A percentile compares a stretch with the other conserved stretches of the same genome.
Evolutionary conservation across 2,113 vertebrate species (phyloP).

Genomic region (Amblyopsis rosae): DNA sequence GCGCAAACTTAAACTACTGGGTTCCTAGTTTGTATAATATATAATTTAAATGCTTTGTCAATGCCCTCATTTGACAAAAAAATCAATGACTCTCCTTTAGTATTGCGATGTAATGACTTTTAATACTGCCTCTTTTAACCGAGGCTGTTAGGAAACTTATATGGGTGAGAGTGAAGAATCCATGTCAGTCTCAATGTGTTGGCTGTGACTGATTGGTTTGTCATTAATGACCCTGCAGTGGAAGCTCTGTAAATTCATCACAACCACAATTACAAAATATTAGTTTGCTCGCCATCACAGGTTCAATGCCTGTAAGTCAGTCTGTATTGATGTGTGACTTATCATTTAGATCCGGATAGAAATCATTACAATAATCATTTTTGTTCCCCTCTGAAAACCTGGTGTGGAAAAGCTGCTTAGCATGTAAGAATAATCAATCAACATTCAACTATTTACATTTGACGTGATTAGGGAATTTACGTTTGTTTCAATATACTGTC

Average conservation of each 20-base stretch:
- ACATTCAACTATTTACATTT: conserved; percentile 24
- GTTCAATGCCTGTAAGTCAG: conserved; percentile 43
- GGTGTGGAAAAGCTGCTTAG: conserved; percentile 49
- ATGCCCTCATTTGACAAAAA: conserved; percentile 73
- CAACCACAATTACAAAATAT: conserved; percentile 62
- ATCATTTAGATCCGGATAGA: conserved; percentile 46
- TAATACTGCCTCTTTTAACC: conserved; percentile 60
- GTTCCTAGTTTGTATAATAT: conserved; percentile 58
- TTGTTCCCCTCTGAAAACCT: conserved; percentile 38
- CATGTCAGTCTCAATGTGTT: conserved; percentile 55
- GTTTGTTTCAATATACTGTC: conserved; percentile 9
- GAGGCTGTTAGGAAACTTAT: conserved; percentile 52
- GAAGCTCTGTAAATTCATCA: conserved; percentile 68
- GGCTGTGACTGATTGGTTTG: conserved; percentile 69
- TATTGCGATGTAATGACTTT: conserved; percentile 70
- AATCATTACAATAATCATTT: conserved; percentile 23
- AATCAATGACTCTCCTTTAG: conserved; percentile 67
- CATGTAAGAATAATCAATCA: conserved; percentile 36
- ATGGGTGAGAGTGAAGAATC: conserved; percentile 67
- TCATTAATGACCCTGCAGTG: conserved; percentile 66
- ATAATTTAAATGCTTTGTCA: conserved; percentile 72
- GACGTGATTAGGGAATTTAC: conserved; percentile 29
- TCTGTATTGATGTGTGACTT: conserved; percentile 47
- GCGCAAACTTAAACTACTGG: conserved; percentile 11
- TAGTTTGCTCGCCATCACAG: conserved; percentile 63